These are phyloP conservation scores for Nothura maculosa DNA, from an alignment of 2,797 vertebrate genomes.

Conservation along the genomic window DNA sequence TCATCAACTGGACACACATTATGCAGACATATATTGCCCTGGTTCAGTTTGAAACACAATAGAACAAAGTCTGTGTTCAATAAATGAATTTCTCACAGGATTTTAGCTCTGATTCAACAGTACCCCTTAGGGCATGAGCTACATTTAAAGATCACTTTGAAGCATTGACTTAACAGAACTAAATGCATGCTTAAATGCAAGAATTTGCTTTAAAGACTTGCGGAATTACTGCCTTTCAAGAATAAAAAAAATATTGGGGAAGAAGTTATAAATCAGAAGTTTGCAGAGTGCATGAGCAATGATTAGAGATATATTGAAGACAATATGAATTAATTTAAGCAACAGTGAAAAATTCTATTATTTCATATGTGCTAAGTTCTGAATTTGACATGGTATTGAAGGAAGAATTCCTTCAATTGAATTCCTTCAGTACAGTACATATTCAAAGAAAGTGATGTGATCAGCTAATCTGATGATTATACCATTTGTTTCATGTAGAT, in stretches of 20 bases:
- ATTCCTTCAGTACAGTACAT: background rate
- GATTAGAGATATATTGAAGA: background rate
- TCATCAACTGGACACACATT: fast-evolving
- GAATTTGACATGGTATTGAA: background rate
- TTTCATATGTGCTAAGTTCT: background rate
- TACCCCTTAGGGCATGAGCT: background rate
- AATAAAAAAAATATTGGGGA: background rate
- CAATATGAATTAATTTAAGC: fast-evolving
- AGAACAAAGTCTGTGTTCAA: background rate
- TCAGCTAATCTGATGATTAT: background rate
- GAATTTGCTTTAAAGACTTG: conserved; percentile 6
- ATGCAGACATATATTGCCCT: background rate
- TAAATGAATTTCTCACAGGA: conserved; percentile 23
- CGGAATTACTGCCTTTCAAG: conserved; percentile 30
- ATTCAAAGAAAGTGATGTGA: background rate
- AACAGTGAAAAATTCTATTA: background rate
- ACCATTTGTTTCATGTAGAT: fast-evolving
- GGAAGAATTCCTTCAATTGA: background rate
- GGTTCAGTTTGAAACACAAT: background rate
- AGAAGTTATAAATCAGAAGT: background rate
- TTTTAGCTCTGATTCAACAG: conserved; percentile 30
- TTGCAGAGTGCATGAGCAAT: background rate
- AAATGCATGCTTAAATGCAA: conserved; percentile 40
- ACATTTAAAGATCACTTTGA: conserved; percentile 59
- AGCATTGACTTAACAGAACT: conserved; percentile 31